Percentiles rank a stretch among this genome's conserved stretches.
These are phyloP conservation scores for Leuctra nigra DNA, from an alignment of 2,888 invertebrate genomes.

Conservation along the genomic window DNA sequence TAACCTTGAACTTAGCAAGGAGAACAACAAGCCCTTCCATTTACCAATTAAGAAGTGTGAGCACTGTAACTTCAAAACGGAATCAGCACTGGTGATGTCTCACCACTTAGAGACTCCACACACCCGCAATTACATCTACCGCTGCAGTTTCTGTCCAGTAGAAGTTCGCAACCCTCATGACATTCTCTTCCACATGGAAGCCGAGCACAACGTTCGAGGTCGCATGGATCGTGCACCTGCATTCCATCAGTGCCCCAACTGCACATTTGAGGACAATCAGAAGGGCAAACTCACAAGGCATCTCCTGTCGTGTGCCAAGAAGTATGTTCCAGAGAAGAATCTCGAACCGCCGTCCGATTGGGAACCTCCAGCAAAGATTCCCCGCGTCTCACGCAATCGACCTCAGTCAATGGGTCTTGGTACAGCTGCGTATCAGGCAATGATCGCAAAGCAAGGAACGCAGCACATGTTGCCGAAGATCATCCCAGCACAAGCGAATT, in stretches of 20 bases:
- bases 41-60: constrained; percentile 76
- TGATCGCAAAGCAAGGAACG: constrained; percentile 23
- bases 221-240: constrained; percentile 77
- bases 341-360: constrained; percentile 81
- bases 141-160: constrained; percentile 75
- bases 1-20: constrained; percentile 78
- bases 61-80: constrained; percentile 84
- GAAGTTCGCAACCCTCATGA: constrained; percentile 80
- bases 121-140: constrained; percentile 76
- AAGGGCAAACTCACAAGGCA: constrained; percentile 87
- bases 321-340: constrained; percentile 82
- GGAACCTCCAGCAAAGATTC: constrained; percentile 92
- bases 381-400: constrained; percentile 52
- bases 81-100: constrained; percentile 74
- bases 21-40: constrained; percentile 73
- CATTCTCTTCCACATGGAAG: constrained; percentile 87
- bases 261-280: constrained; percentile 90
- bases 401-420: constrained; percentile 29
- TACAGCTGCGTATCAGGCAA: constrained; percentile 43
- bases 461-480: constrained; percentile 40
- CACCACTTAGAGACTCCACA: constrained; percentile 88
- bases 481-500: constrained; percentile 37
- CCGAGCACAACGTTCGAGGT: constrained; percentile 77
- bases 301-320: constrained; percentile 78
- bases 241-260: constrained; percentile 87